Evolutionary conservation across 2,888 invertebrate genomes (phyloP).

Genomic region (Agrochola litura): DNA sequence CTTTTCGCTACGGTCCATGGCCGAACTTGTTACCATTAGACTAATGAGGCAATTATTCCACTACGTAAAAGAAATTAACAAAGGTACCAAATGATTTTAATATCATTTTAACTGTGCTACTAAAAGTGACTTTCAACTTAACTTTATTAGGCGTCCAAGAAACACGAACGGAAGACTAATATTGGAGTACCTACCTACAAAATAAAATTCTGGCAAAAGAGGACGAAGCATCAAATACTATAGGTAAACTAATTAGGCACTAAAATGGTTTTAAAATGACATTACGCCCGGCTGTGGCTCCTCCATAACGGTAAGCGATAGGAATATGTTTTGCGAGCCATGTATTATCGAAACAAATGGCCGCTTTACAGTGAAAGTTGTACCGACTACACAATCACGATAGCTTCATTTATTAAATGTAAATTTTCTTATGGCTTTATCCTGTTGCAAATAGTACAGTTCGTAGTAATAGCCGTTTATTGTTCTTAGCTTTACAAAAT

Average conservation of each 20-base stretch:
- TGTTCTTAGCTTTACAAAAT: conserved; percentile 18
- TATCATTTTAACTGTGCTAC: conserved; percentile 21
- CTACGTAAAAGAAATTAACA: conserved; percentile 36
- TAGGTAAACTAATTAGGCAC: conserved; percentile 37
- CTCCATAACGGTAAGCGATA: conserved; percentile 45
- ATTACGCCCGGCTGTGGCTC: conserved; percentile 27
- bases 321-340: conserved; percentile 41
- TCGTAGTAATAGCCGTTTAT: conserved; percentile 19
- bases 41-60: conserved; percentile 39
- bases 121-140: conserved; percentile 24
- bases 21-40: conserved; percentile 37
- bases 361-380: conserved; percentile 77
- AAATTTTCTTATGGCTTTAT: conserved; percentile 33
- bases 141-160: conserved; percentile 29
- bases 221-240: conserved; percentile 18
- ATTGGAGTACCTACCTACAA: conserved; percentile 1
- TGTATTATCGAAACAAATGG: conserved; percentile 75
- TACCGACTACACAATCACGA: conserved; percentile 69
- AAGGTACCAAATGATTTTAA: conserved; percentile 21
- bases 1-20: conserved; percentile 28
- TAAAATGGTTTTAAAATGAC: conserved; percentile 28
- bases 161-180: conserved; percentile 16
- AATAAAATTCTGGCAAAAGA: conserved; percentile 23
- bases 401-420: conserved; percentile 55
- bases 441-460: conserved; percentile 36